phyloP scores from a whole-genome alignment of 1,140 invertebrate genomes.

The Drosophila jambulina region DNA sequence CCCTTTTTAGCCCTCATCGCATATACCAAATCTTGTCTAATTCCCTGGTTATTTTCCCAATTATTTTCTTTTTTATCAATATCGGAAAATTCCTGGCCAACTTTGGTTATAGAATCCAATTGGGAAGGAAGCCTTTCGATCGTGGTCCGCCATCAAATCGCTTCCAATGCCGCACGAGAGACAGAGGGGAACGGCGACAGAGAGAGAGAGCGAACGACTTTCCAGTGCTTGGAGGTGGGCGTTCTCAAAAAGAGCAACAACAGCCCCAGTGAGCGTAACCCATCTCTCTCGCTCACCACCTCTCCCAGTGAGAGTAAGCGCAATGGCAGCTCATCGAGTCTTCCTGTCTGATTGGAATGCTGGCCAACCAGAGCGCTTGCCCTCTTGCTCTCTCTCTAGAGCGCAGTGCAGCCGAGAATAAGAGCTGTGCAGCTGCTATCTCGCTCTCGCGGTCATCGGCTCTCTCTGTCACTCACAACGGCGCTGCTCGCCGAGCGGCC shows the following conservation, averaged over 20 bases:
- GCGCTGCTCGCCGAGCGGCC: constrained; percentile 27
- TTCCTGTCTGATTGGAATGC: constrained; percentile 56
- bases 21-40: not conserved
- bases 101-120: constrained; percentile 28
- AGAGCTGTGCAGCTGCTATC: constrained; percentile 15
- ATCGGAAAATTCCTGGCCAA: constrained; percentile 24
- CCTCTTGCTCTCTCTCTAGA: not conserved
- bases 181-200: constrained; percentile 43
- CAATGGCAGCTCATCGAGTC: constrained; percentile 18
- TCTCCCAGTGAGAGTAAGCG: constrained; percentile 1
- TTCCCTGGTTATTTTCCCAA: constrained; percentile 5
- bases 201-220: constrained; percentile 43
- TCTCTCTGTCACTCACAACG: constrained; percentile 17
- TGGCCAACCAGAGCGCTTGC: constrained; percentile 38
- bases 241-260: constrained; percentile 43
- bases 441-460: constrained; percentile 3
- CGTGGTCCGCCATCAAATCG: constrained; percentile 75
- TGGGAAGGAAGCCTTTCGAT: constrained; percentile 74
- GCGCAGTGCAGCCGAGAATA: no score
- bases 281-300: constrained; percentile 40
- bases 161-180: constrained; percentile 59
- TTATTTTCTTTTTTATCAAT: constrained; percentile 16
- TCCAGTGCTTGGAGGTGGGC: constrained; percentile 73
- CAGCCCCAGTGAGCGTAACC: constrained; percentile 32
- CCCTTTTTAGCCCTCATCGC: not conserved